These are phyloP conservation scores for Rhynchomys soricoides DNA, from an alignment of 2,113 vertebrate genomes.

Conservation along the genomic window DNA sequence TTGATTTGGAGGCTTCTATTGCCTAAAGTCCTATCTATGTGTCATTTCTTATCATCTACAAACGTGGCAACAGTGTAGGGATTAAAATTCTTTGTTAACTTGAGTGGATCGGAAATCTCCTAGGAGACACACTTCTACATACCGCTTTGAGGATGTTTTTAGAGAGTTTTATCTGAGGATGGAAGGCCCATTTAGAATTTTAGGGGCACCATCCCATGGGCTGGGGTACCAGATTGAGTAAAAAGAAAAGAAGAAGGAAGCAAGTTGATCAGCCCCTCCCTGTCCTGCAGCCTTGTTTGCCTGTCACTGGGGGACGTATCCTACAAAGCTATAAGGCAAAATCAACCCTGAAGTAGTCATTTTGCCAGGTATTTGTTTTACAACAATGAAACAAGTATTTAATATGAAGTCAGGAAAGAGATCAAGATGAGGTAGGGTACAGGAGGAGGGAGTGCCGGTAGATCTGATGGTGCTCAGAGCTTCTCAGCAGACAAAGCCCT, in stretches of 20 bases:
- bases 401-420: background rate
- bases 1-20: background rate
- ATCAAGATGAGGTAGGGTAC: background rate
- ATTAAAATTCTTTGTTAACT: background rate
- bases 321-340: background rate
- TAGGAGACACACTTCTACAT: background rate
- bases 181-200: background rate
- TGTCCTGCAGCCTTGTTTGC: background rate
- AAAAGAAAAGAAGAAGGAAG: background rate
- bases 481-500: background rate
- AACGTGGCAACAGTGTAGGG: background rate
- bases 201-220: background rate
- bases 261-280: background rate
- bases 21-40: background rate
- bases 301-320: background rate
- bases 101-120: background rate
- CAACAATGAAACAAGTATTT: background rate
- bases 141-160: background rate
- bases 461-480: background rate
- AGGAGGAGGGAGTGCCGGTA: too few relatives aligned
- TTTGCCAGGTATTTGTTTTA: background rate
- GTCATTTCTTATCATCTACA: background rate
- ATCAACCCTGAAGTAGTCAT: background rate
- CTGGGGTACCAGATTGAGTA: background rate
- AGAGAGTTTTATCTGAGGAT: background rate